Evolutionary conservation across 1,140 invertebrate species (phyloP).

Genomic region (Panulirus ornatus): DNA sequence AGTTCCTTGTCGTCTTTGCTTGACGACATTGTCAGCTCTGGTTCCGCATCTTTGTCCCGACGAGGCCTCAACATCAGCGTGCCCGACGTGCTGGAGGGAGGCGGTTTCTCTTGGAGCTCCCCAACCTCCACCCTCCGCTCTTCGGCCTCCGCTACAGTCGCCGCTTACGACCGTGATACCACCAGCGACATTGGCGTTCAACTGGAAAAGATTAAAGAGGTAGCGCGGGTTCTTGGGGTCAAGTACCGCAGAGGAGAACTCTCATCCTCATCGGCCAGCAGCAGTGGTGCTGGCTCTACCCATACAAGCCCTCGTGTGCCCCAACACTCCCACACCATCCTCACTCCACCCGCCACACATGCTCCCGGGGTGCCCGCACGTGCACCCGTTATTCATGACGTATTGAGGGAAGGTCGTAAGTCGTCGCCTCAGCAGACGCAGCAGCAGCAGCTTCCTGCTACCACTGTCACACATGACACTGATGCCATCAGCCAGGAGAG

Average conservation of each 20-base stretch:
- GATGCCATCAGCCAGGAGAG: constrained; percentile 73
- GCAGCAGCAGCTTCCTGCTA: background rate
- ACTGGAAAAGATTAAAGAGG: constrained; percentile 69
- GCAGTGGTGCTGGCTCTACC: constrained; percentile 22
- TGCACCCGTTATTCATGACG: constrained; percentile 73
- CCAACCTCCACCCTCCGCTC: constrained; percentile 56
- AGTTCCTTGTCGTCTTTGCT: constrained; percentile 60
- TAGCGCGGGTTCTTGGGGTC: constrained; percentile 69
- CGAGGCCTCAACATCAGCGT: constrained; percentile 60
- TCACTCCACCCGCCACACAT: background rate
- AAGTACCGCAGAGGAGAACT: constrained; percentile 68
- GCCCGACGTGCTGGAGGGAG: constrained; percentile 63
- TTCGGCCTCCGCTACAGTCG: constrained; percentile 4
- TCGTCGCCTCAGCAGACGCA: constrained; percentile 6
- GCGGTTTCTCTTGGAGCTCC: constrained; percentile 39
- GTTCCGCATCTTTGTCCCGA: background rate
- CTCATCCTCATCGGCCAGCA: constrained; percentile 52
- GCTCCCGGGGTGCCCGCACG: constrained; percentile 73
- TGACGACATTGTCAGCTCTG: constrained; percentile 21
- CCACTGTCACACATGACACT: constrained; percentile 34
- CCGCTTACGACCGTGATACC: background rate
- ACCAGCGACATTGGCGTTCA: constrained; percentile 67
- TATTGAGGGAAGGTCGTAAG: constrained; percentile 40
- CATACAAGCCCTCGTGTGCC: constrained; percentile 41
- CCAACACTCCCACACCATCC: background rate